Percentiles rank a stretch among this genome's conserved stretches.
Conservation (phyloP, 2,888 invertebrate genomes). For the Eilema griseolum region DNA sequence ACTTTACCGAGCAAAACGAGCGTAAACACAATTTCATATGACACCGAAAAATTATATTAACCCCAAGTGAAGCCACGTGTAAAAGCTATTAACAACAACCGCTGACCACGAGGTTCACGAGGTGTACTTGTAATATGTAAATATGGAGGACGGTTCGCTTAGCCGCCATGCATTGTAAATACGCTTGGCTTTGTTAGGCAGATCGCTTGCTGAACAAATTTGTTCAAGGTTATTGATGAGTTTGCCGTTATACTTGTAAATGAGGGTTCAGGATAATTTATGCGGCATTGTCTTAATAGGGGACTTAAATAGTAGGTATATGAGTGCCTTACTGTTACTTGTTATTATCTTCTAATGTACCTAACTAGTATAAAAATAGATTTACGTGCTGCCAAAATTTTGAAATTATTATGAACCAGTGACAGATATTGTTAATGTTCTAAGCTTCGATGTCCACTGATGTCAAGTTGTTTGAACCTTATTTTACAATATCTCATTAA, state of each 20-base stretch:
- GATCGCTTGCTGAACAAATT: constrained; percentile 59
- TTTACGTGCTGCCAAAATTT: background rate
- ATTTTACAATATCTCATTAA: no score
- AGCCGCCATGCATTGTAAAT: constrained; percentile 49
- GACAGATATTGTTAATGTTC: no score
- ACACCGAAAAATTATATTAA: constrained; percentile 22
- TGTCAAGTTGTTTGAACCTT: no score
- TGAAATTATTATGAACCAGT: no score
- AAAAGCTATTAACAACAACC: constrained; percentile 39
- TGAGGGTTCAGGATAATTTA: constrained; percentile 43
- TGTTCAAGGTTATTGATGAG: constrained; percentile 64
- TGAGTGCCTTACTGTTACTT: constrained; percentile 19
- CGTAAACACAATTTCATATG: constrained; percentile 20
- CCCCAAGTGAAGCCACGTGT: constrained; percentile 19
- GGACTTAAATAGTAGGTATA: constrained; percentile 40
- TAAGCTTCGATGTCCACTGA: no score
- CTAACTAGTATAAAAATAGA: background rate
- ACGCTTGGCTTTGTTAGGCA: constrained; percentile 48
- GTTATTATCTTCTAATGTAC: background rate
- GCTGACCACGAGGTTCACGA: constrained; percentile 34
- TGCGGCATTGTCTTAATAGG: constrained; percentile 38
- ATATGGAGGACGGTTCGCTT: constrained; percentile 40
- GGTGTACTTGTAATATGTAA: constrained; percentile 50
- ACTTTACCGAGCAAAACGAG: constrained; percentile 14
- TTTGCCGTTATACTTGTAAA: constrained; percentile 54